Base-by-base conservation (phyloP, 1,140 invertebrate genomes). In the Centruroides sculpturatus region DNA sequence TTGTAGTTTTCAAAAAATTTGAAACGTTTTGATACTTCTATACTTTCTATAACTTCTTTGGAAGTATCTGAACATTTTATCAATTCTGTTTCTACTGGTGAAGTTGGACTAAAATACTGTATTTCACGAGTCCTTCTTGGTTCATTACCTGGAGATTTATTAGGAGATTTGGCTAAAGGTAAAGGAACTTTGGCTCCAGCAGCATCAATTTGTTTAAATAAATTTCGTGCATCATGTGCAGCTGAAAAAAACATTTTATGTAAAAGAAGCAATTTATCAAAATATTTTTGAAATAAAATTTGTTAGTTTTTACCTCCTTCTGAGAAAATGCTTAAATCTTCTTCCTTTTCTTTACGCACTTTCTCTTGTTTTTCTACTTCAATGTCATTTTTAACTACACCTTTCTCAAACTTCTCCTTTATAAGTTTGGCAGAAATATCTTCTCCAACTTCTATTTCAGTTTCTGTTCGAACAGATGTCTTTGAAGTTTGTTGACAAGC, bases 1-100 rank as follows among this genome's bases (percentile, higher is more conserved):
- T 82, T 81, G 76, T 89, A 92, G 2, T 82, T 85, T 78, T 92
- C 89, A 76, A 93, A 93, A 77, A 92, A 92, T 74, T 88, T 87
- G 76, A 92, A 92, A 67, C 86, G 82, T 69, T 86, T 82, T 47
- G 84, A 81, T 64, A 93, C 83, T 72, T 90, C 86, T 23, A 83
- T 83, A 3, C 86, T 89, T 74, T 86, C 80, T 56, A 90, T 81
- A 66, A 80, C 86, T 63, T 82, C 71, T 35, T 80, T 77, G 66
- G 86, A 82, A 13, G 80, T 83, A 12, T 83, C 80, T 64, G 82
- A 80, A 50, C 67, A 61, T 65, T 66, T 68, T 9, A 90, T 81
- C 56, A 88, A 79, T 69, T 89, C 86, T 59, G 82, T 82, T 47
- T 81, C 80, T 47, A 81, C 74, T 72, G 79, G 35, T 3, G 60